Evolutionary conservation across 1,140 invertebrate genomes (phyloP), one percentile per base, ranked within the genome.

Genomic region (Drosophila pseudoananassae): DNA sequence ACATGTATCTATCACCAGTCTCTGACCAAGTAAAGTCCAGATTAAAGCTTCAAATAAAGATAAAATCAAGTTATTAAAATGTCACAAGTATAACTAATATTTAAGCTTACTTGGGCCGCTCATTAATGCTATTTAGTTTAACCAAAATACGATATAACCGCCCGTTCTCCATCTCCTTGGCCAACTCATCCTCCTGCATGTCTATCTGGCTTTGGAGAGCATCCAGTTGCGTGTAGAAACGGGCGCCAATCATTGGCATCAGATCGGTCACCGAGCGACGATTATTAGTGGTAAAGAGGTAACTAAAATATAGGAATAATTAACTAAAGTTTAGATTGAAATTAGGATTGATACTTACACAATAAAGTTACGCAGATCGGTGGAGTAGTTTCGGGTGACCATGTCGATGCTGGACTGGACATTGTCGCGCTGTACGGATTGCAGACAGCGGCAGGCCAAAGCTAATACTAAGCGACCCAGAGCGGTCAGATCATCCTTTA

Each of bases 221-320:
- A 92, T 99, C 98, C 75, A 99, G 93, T 92, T 99, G 98, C 3
- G 96, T 97, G 91, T 99, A 99, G 92, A 99, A 99, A 66, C 98
- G 93, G 7, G 98, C 98, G 36, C 98, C 98, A 85, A 99, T 99
- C 97, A 99, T 99, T 8, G 98, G 98, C 98, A 99, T 99, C 65
- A 99, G 94, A 93, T 99, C 98, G 76, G 98, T 98, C 14, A 99
- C 96, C 73, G 94, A 96, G 81, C 96, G 95, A 75, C 95, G 92
- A 94, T 95, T 85, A 40, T 93, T 91, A 76, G 93, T 94, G 10
- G 96, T 94, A 73, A 98, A 93, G 80, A 98, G 93, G 92, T 98
- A 98, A 92, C 96, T 97, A 54, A 0, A 1, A 14, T 43, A 56
- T 0, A 9, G 0, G 23, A 9, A 29, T 7, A 17, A 33, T 36